Percentiles rank a stretch among this genome's conserved stretches.
Evolutionary conservation across 1,140 invertebrate species (phyloP).

Genomic region (Lepidotrigona ventralis): DNA sequence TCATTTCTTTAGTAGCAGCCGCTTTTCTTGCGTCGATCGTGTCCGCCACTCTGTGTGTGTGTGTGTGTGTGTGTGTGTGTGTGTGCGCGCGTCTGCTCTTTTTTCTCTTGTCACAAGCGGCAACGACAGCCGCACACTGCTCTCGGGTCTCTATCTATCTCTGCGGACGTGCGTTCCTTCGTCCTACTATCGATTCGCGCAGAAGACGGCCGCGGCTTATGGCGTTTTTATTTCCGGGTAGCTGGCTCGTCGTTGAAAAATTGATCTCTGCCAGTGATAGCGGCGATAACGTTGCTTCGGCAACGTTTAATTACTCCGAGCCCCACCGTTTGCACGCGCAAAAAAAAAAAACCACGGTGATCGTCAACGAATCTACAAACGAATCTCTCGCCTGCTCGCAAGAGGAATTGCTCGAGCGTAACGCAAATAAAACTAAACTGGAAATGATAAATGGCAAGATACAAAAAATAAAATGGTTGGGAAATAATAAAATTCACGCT

Average conservation of each 20-base stretch:
- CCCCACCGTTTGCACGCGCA: background rate
- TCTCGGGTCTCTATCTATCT: background rate
- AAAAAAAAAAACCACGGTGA: too few relatives aligned
- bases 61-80: background rate
- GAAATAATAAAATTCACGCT: too few relatives aligned
- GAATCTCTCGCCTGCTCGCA: too few relatives aligned
- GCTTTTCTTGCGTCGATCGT: conserved; percentile 10
- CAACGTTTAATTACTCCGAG: conserved; percentile 27
- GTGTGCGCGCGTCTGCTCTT: background rate
- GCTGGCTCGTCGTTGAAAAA: conserved; percentile 31
- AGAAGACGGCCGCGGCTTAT: conserved; percentile 44
- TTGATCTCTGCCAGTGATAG: conserved; percentile 2
- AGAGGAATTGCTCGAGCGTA: too few relatives aligned
- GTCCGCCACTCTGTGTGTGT: background rate
- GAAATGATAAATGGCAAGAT: too few relatives aligned
- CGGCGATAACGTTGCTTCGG: conserved; percentile 17
- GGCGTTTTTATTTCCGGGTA: conserved; percentile 58
- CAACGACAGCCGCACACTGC: background rate
- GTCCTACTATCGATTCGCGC: conserved; percentile 61
- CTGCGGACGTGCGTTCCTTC: conserved; percentile 32
- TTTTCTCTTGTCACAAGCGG: background rate
- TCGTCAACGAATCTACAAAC: too few relatives aligned
- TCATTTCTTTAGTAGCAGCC: conserved; percentile 56
- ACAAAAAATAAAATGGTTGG: too few relatives aligned
- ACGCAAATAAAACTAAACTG: too few relatives aligned